Conservation (phyloP, 2,113 vertebrate genomes). For the Poeciliopsis occidentalis region DNA sequence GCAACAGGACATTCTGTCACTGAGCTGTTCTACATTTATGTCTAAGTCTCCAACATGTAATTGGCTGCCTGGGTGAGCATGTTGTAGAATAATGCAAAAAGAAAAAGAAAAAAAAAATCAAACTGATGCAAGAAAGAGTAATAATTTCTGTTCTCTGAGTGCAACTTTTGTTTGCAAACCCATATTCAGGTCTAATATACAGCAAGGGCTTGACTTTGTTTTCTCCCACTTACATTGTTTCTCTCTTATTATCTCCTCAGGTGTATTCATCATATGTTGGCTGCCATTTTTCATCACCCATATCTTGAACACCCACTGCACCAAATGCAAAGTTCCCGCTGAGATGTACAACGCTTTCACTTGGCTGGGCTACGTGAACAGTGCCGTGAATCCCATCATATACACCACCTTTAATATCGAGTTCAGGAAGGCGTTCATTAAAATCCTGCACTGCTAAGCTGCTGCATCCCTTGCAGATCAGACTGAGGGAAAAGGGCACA, state of each 20-base stretch:
- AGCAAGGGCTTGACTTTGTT: background rate
- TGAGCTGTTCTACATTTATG: background rate
- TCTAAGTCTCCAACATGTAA: background rate
- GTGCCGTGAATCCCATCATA: slow-evolving; percentile 97
- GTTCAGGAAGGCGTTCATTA: slow-evolving; percentile 98
- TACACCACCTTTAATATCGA: slow-evolving; percentile 98
- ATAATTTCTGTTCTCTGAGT: background rate
- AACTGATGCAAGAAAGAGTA: slow-evolving; percentile 55
- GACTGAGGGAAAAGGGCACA: slow-evolving; percentile 32
- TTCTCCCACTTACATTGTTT: slow-evolving; percentile 24
- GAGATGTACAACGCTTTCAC: slow-evolving; percentile 96
- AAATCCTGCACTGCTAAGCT: slow-evolving; percentile 94
- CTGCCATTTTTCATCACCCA: slow-evolving; percentile 99
- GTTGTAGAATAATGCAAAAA: slow-evolving; percentile 4
- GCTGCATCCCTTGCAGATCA: slow-evolving; percentile 26
- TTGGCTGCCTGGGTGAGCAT: background rate
- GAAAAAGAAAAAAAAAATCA: slow-evolving; percentile 13
- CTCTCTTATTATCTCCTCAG: slow-evolving; percentile 72
- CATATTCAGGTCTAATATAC: background rate
- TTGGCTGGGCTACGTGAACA: slow-evolving; percentile 98
- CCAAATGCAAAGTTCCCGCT: slow-evolving; percentile 88
- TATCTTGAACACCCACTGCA: slow-evolving; percentile 97
- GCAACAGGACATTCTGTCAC: background rate
- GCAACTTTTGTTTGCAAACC: background rate
- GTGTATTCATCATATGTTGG: slow-evolving; percentile 99